Conservation (phyloP, 2,797 vertebrate species). For the Sebastes hubbsi region DNA sequence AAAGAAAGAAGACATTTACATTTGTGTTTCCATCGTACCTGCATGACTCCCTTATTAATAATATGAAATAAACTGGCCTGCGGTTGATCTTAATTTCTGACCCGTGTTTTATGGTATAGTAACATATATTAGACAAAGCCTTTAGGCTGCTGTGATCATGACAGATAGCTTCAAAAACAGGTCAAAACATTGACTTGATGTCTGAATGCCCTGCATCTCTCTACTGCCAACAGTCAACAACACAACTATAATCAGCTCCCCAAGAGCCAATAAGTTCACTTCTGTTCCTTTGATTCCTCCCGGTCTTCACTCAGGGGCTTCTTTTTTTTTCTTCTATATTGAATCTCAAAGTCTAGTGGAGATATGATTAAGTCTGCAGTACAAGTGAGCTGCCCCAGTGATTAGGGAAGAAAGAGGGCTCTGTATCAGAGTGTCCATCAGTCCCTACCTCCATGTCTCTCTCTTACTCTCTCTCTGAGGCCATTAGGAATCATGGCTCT, state of each 20-base stretch:
- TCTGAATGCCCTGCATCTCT: not conserved
- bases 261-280: not conserved
- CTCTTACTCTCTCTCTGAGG: constrained; percentile 10
- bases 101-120: not conserved
- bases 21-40: not conserved
- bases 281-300: constrained; percentile 3
- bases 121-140: constrained; percentile 4
- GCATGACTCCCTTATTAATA: not conserved
- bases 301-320: not conserved
- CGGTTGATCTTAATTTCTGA: not conserved
- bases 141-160: not conserved
- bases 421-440: constrained; percentile 44
- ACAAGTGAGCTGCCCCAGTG: not conserved
- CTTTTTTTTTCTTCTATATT: constrained; percentile 1
- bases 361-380: constrained; percentile 20
- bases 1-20: not conserved
- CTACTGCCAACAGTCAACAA: not conserved
- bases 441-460: constrained; percentile 12
- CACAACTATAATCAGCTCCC: not conserved
- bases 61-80: not conserved
- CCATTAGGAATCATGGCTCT: constrained; percentile 62
- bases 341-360: constrained; percentile 14
- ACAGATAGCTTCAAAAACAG: constrained; percentile 19
- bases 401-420: constrained; percentile 11
- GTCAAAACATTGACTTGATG: constrained; percentile 24